These are phyloP conservation scores for Poeciliopsis paucimaculata DNA, from an alignment of 2,797 vertebrate species.

Conservation along the genomic window DNA sequence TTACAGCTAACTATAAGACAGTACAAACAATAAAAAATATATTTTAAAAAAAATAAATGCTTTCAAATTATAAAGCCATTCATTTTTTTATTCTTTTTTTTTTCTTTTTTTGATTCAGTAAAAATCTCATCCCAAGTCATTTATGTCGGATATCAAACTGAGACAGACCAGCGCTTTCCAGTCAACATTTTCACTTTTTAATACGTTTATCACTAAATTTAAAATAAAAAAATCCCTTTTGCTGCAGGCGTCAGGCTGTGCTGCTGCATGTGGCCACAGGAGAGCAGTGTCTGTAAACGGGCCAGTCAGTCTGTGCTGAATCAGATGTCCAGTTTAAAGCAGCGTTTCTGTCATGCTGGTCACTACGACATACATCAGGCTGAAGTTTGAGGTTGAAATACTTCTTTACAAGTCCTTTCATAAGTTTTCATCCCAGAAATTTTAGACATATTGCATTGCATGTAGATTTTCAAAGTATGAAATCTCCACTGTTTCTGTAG, in stretches of 20 bases:
- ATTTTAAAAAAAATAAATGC: not conserved
- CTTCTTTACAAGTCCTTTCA: not conserved
- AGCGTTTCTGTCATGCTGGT: not conserved
- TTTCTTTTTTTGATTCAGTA: not conserved
- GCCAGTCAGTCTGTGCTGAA: not conserved
- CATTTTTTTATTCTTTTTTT: not conserved
- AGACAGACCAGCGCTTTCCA: not conserved
- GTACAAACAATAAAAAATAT: not conserved
- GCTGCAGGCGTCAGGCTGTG: not conserved
- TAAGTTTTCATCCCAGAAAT: not conserved
- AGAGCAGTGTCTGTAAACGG: constrained; percentile 53
- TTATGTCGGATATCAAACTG: not conserved
- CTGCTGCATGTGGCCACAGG: constrained; percentile 49
- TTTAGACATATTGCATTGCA: not conserved
- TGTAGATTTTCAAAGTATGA: not conserved
- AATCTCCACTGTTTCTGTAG: not conserved
- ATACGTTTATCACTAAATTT: no score
- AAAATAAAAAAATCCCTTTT: not conserved
- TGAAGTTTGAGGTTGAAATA: not conserved
- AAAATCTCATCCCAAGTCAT: not conserved
- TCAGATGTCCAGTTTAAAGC: constrained; percentile 1
- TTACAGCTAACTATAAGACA: not conserved
- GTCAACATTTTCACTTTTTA: not conserved
- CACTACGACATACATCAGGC: no score
- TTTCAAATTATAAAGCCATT: not conserved